phyloP scores from a whole-genome alignment of 2,113 vertebrate genomes.

The Mobula birostris region DNA sequence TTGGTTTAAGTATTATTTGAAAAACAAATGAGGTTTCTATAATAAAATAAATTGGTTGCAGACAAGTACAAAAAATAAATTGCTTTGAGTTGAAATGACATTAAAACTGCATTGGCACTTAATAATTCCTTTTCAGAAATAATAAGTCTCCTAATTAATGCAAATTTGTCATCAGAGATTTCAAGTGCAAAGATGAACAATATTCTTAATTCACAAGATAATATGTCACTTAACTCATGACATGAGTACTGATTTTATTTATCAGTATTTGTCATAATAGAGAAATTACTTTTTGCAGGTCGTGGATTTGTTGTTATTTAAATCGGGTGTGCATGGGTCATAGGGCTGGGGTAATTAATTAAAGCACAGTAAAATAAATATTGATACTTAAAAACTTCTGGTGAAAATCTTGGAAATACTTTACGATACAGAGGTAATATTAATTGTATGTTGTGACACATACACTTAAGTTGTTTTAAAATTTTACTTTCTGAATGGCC shows the following conservation, averaged over 20 bases:
- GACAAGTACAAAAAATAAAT: not conserved
- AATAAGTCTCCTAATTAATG: not conserved
- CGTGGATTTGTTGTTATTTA: not conserved
- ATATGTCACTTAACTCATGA: not conserved
- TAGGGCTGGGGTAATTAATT: not conserved
- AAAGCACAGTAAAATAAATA: not conserved
- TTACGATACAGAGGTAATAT: not conserved
- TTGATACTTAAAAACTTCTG: conserved; percentile 6
- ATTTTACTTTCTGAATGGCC: not conserved
- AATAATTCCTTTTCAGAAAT: not conserved
- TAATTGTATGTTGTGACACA: not conserved
- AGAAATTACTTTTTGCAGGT: not conserved
- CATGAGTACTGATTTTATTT: not conserved
- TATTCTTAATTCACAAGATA: not conserved
- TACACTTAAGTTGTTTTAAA: not conserved
- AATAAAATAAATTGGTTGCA: not conserved
- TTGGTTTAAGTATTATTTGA: not conserved
- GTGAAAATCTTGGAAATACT: not conserved
- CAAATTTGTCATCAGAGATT: not conserved
- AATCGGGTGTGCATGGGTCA: not conserved
- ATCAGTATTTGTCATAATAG: not conserved
- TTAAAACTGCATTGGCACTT: not conserved
- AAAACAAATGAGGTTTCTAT: not conserved
- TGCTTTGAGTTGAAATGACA: not conserved
- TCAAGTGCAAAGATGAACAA: not conserved